Evolutionary conservation across 2,113 vertebrate genomes (phyloP).

Genomic region (Mionectes macconnelli): DNA sequence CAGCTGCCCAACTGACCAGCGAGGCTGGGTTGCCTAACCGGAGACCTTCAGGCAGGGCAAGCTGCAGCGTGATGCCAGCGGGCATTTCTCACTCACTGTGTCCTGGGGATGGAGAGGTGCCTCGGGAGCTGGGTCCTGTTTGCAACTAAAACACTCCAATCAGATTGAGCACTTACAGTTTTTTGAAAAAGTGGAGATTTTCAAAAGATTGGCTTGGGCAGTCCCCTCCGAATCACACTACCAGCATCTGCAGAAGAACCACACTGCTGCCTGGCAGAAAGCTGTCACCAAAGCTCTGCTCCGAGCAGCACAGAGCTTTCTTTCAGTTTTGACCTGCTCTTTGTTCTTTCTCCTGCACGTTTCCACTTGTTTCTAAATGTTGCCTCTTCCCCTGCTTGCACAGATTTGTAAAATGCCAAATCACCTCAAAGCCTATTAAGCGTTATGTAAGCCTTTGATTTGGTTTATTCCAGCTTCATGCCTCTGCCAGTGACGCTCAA

Average conservation of each 20-base stretch:
- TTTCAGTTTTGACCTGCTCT: neutral
- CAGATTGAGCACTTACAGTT: neutral
- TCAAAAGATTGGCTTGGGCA: neutral
- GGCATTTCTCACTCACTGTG: neutral
- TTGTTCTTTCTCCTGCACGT: neutral
- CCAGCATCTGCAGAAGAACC: neutral
- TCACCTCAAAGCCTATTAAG: neutral
- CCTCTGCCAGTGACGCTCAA: neutral
- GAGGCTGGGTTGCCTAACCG: neutral
- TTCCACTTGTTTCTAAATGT: neutral
- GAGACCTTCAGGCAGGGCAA: neutral
- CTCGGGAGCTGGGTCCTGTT: neutral
- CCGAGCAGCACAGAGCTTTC: neutral
- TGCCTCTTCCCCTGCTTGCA: neutral
- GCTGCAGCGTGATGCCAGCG: neutral
- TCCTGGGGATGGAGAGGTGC: neutral
- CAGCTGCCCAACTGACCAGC: accelerated
- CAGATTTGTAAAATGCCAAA: neutral
- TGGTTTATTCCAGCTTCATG: neutral
- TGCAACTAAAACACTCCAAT: neutral
- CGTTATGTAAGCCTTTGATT: neutral
- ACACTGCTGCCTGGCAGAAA: neutral
- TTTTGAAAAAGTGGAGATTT: neutral
- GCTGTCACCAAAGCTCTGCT: neutral
- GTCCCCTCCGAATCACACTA: neutral